phyloP scores from a whole-genome alignment of 53 echinoderm and acorn worm genomes.

The Arbacia lixula region DNA sequence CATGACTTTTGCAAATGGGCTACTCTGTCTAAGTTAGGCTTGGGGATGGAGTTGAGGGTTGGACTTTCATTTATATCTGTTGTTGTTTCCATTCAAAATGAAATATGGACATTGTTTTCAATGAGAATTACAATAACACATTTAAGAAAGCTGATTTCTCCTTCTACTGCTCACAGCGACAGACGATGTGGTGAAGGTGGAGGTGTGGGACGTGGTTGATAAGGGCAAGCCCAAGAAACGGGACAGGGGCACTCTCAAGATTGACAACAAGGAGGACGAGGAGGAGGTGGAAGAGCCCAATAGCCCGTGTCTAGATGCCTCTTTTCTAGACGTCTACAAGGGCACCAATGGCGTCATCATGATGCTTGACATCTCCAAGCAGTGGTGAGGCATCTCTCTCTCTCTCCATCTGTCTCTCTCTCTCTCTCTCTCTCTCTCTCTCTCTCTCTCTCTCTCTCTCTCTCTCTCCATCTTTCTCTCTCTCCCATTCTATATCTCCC shows the following conservation, averaged over 20 bases:
- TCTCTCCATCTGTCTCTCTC: neutral
- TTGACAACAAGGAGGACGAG: constrained; percentile 71
- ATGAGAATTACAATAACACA: too few relatives aligned
- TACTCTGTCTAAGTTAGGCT: too few relatives aligned
- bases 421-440: neutral
- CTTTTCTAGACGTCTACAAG: constrained; percentile 92
- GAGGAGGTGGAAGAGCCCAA: constrained; percentile 34
- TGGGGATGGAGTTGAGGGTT: too few relatives aligned
- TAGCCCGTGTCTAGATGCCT: constrained; percentile 90
- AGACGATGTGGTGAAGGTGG: constrained; percentile 98
- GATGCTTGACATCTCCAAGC: constrained; percentile 91
- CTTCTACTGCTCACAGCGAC: constrained; percentile 63
- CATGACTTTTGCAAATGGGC: too few relatives aligned
- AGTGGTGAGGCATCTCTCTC: constrained; percentile 70
- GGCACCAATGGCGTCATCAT: constrained; percentile 95
- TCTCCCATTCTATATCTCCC: too few relatives aligned
- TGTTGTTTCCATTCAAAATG: too few relatives aligned
- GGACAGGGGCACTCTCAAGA: constrained; percentile 72
- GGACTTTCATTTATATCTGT: too few relatives aligned
- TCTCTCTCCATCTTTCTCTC: too few relatives aligned
- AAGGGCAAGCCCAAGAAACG: constrained; percentile 88
- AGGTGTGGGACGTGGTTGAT: constrained; percentile 98
- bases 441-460: neutral
- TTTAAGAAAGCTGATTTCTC: too few relatives aligned
- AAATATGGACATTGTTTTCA: too few relatives aligned